Conservation (phyloP, 2,797 vertebrate genomes). For the Peromyscus eremicus region DNA sequence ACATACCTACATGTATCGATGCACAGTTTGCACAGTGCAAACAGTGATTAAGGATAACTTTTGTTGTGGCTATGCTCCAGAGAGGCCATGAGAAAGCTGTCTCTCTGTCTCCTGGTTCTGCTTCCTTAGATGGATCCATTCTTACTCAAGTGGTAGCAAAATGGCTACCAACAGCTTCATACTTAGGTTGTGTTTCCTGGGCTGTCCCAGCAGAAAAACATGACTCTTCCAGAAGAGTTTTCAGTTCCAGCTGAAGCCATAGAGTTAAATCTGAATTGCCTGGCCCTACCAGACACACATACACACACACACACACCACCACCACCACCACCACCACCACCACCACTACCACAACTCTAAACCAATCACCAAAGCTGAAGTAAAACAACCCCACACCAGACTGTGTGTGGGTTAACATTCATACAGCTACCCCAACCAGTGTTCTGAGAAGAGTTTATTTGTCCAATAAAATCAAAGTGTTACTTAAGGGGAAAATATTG, state of each 20-base stretch:
- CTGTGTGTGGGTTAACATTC: background rate
- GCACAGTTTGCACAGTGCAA: background rate
- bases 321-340: no score
- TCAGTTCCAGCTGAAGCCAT: background rate
- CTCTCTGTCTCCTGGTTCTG: background rate
- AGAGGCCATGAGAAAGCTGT: background rate
- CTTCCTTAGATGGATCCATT: background rate
- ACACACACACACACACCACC: background rate
- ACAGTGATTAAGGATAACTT: background rate
- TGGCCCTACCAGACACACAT: background rate
- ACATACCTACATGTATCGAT: background rate
- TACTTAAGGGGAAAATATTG: background rate
- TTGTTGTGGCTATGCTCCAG: background rate
- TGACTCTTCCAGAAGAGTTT: conserved; percentile 15
- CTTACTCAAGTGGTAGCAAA: background rate
- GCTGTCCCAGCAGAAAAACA: background rate
- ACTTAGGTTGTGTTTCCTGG: background rate
- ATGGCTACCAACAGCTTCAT: background rate
- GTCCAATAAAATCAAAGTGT: background rate
- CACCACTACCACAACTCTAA: conserved; percentile 21
- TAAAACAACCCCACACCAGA: background rate
- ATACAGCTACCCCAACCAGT: background rate
- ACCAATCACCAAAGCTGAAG: background rate
- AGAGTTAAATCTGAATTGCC: background rate
- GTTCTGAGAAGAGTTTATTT: background rate